Base-by-base conservation (phyloP, 2,888 invertebrate species). In the Cheilosia soror region DNA sequence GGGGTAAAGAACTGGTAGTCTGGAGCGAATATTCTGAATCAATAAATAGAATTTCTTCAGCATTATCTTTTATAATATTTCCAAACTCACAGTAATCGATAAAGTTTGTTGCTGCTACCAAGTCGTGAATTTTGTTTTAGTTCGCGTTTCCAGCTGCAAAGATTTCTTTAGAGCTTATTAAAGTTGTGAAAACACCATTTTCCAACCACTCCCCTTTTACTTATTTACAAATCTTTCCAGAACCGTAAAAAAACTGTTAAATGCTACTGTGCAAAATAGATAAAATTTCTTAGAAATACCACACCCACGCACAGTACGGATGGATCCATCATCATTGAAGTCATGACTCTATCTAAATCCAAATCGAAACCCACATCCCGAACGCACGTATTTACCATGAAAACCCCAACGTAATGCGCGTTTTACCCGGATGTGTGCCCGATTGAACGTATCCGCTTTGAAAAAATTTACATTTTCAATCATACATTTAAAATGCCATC, bases 381-480 rank as follows among this genome's bases (percentile, higher is more conserved):
- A 33, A 60, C 60, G 58, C 37, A 82, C 7, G 47, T 1, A 60
- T 78, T 82, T 66, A 55, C 71, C 40, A 71, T 69, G 29, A 71
- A 77, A 75, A 25, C 4, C 53, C 7, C 25, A 49, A 31, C 6
- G 6, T 9, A 40, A 29, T n/a, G 9, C 42, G n/a, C 53, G 27
- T 57, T 47, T 47, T 29, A 60, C 42, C 42, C 63, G 73, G 83
- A 65, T 79, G 55, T 63, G 79, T 68, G 58, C 79, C 63, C 79
- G 65, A 83, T 83, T 83, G 79, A 78, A 63, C 68, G 55, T 57
- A 62, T 73, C 47, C 66, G 51, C 42, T 60, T 77, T 69, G 55
- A 31, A 33, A 20, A 73, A 75, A 84, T 80, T 80, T 80, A 65
- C 80, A 84, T 84, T 80, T 84, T 84, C 84, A 84, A 84, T 84